Evolutionary conservation across 2,113 vertebrate genomes (phyloP).

Genomic region (Pituophis catenifer): DNA sequence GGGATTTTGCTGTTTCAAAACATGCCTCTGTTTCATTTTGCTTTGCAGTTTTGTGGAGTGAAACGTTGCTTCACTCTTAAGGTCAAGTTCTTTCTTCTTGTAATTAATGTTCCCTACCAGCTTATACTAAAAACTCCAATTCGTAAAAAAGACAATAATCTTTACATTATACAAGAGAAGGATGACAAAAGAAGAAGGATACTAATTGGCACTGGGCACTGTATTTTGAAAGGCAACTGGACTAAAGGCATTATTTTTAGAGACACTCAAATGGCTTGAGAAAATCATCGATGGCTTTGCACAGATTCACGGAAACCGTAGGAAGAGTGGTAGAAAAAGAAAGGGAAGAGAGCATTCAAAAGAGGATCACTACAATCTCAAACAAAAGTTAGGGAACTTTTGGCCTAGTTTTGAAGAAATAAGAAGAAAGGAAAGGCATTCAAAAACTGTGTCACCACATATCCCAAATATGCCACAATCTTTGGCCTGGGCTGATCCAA

Average conservation of each 20-base stretch:
- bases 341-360: not conserved
- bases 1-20: not conserved
- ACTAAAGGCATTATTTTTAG: not conserved
- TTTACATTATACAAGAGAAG: not conserved
- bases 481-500: not conserved
- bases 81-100: not conserved
- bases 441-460: not conserved
- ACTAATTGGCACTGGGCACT: not conserved
- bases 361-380: not conserved
- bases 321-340: not conserved
- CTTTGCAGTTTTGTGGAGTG: not conserved
- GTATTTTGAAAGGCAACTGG: not conserved
- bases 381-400: not conserved
- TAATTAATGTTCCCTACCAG: not conserved
- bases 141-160: not conserved
- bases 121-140: not conserved
- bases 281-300: not conserved
- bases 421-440: not conserved
- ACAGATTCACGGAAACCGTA: not conserved
- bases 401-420: not conserved
- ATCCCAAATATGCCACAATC: not conserved
- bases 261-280: not conserved
- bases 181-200: not conserved
- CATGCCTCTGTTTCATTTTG: not conserved
- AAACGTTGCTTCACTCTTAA: not conserved